These are phyloP conservation scores for Thamnophis sirtalis DNA, from an alignment of 2,113 vertebrate genomes.

Conservation along the genomic window DNA sequence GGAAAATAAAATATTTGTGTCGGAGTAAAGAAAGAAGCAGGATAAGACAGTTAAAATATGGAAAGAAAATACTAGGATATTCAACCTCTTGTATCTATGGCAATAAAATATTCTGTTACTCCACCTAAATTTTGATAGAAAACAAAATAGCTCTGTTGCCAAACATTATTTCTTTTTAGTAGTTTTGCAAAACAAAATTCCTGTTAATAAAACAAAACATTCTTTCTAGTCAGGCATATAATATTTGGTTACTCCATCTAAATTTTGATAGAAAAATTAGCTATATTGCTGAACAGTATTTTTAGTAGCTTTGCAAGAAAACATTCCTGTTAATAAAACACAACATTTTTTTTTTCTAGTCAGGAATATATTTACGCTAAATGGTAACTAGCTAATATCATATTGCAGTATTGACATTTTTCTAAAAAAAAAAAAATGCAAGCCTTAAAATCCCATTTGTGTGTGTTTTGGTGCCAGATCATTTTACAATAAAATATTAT, in stretches of 20 bases:
- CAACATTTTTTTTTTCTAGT: not conserved
- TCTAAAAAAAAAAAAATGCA: not conserved
- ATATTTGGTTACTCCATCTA: not conserved
- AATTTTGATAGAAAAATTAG: not conserved
- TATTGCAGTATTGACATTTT: constrained; percentile 10
- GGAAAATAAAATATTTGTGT: not conserved
- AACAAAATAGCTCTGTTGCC: not conserved
- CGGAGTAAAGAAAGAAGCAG: not conserved
- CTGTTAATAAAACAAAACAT: not conserved
- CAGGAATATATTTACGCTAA: not conserved
- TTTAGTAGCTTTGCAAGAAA: not conserved
- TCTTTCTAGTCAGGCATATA: not conserved
- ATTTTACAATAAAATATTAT: constrained; percentile 13
- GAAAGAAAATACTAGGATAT: not conserved
- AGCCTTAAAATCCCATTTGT: constrained; percentile 17
- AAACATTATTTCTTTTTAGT: not conserved
- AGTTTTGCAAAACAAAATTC: not conserved
- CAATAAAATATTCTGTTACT: not conserved
- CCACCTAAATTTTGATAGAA: not conserved
- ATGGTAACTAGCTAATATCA: not conserved
- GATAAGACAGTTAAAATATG: not conserved
- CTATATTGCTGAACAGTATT: not conserved
- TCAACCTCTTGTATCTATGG: not conserved
- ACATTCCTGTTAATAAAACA: not conserved
- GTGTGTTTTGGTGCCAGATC: not conserved